These are phyloP conservation scores for Metopolophium dirhodum DNA, from an alignment of 1,140 invertebrate genomes.

Conservation along the genomic window DNA sequence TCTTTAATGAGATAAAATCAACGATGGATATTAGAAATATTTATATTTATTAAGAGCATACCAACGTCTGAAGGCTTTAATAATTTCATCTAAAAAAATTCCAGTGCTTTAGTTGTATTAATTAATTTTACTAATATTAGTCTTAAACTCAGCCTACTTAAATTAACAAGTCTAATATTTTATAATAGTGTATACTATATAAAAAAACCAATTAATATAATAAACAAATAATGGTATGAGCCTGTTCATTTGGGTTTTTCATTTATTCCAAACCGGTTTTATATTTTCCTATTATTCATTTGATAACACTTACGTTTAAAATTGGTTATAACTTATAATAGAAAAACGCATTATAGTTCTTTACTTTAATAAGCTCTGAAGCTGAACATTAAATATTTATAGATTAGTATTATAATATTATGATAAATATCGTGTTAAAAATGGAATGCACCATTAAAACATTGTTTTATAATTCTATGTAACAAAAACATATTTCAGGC, in stretches of 20 bases:
- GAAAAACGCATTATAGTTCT: background rate
- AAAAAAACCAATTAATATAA: slow-evolving; percentile 7
- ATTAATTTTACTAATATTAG: background rate
- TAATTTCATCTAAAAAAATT: too few species aligned
- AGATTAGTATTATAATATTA: background rate
- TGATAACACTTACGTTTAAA: background rate
- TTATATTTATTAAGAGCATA: background rate
- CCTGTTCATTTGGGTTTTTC: background rate
- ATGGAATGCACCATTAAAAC: background rate
- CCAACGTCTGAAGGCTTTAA: background rate
- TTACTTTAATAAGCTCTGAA: background rate
- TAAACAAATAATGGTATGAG: background rate
- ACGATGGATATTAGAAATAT: background rate
- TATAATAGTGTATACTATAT: background rate
- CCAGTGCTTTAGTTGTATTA: background rate
- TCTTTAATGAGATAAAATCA: background rate
- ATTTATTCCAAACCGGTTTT: background rate
- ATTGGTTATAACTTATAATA: background rate
- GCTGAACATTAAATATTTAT: background rate
- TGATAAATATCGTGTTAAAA: background rate
- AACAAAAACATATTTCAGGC: background rate
- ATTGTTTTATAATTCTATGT: background rate
- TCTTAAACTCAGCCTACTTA: background rate
- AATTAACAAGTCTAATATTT: background rate
- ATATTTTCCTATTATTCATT: slow-evolving; percentile 12